These are phyloP conservation scores for Erannis defoliaria DNA, from an alignment of 2,888 invertebrate genomes.

Conservation along the genomic window DNA sequence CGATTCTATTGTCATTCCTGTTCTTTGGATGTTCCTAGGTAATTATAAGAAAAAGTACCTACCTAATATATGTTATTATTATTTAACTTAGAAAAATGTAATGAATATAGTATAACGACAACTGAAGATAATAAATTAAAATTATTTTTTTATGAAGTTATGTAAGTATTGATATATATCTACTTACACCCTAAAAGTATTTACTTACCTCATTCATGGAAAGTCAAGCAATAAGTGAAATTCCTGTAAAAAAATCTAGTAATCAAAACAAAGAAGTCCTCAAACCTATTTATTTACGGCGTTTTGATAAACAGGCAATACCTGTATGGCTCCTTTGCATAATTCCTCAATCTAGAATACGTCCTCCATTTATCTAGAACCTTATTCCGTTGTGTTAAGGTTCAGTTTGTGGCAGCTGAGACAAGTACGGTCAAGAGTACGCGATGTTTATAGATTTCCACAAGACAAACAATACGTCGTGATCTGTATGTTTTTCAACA, in stretches of 20 bases:
- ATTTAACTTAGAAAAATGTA: too few relatives aligned
- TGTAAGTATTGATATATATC: too few relatives aligned
- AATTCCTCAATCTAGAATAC: constrained; percentile 26
- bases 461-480: constrained; percentile 60
- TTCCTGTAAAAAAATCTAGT: not conserved
- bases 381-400: constrained; percentile 24
- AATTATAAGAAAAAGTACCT: too few relatives aligned
- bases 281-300: not conserved
- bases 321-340: constrained; percentile 29
- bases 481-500: constrained; percentile 62
- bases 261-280: not conserved
- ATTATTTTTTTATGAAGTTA: too few relatives aligned
- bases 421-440: constrained; percentile 19
- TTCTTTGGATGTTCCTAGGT: too few relatives aligned
- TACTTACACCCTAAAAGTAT: too few relatives aligned
- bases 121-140: too few relatives aligned
- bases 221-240: too few relatives aligned
- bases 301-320: constrained; percentile 8
- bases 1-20: too few relatives aligned
- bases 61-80: too few relatives aligned
- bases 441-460: constrained; percentile 75
- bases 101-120: too few relatives aligned
- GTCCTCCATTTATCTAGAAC: not conserved
- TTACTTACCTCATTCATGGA: too few relatives aligned
- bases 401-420: constrained; percentile 17